phyloP scores from a whole-genome alignment of 1,140 invertebrate species.

The Scaptomyza graminum region DNA sequence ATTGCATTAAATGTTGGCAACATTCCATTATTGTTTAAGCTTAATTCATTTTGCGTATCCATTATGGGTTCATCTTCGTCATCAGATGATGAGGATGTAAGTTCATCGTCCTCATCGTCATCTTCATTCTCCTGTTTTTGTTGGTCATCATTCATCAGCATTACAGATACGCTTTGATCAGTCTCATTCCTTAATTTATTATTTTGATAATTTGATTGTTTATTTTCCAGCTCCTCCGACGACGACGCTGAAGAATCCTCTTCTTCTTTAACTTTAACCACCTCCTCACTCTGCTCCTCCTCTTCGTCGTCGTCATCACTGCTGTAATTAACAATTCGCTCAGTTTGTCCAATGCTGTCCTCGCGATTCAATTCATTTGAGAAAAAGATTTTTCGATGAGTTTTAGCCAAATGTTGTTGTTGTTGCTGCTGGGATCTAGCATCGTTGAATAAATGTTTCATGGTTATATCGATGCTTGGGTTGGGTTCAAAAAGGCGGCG shows the following conservation, averaged over 20 bases:
- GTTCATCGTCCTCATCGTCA: constrained; percentile 22
- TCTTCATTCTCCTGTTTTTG: constrained; percentile 15
- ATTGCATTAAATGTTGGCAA: constrained; percentile 72
- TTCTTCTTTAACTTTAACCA: not conserved
- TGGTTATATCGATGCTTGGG: constrained; percentile 46
- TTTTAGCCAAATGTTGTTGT: constrained; percentile 23
- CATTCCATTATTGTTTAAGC: constrained; percentile 61
- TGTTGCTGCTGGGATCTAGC: constrained; percentile 2
- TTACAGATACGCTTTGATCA: constrained; percentile 30
- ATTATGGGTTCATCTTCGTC: constrained; percentile 13
- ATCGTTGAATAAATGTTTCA: constrained; percentile 54
- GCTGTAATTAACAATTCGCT: constrained; percentile 65
- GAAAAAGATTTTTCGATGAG: constrained; percentile 69
- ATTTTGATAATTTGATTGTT: constrained; percentile 8
- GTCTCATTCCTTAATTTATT: constrained; percentile 46
- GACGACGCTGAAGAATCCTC: not conserved
- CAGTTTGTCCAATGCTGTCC: constrained; percentile 24
- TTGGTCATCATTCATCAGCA: constrained; percentile 3
- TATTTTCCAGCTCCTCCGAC: no score
- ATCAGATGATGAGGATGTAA: not conserved
- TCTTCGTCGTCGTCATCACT: constrained; percentile 55
- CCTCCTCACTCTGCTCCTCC: constrained; percentile 28
- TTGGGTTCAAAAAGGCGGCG: not conserved
- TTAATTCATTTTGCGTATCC: constrained; percentile 31
- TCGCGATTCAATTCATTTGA: constrained; percentile 50